These are phyloP conservation scores for Malaclemys terrapin DNA, from an alignment of 2,113 vertebrate genomes.

Conservation along the genomic window DNA sequence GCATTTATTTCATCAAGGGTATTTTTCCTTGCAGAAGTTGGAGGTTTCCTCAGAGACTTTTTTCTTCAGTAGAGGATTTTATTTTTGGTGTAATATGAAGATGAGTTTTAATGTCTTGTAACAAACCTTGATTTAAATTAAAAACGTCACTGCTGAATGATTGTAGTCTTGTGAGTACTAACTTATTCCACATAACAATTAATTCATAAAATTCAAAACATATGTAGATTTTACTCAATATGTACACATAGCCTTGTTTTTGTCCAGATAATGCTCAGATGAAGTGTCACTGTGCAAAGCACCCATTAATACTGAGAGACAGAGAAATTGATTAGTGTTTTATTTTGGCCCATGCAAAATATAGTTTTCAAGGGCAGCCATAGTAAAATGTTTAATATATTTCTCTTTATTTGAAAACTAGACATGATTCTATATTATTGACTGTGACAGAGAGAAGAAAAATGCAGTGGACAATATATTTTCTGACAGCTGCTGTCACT, in stretches of 20 bases:
- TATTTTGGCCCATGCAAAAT: not conserved
- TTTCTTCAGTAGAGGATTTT: not conserved
- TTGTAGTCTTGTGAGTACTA: not conserved
- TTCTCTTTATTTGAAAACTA: not conserved
- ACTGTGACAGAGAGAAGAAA: not conserved
- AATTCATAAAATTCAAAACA: not conserved
- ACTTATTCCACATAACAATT: not conserved
- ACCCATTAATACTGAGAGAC: not conserved
- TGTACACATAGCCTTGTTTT: not conserved
- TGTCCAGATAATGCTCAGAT: not conserved
- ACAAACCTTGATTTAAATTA: not conserved
- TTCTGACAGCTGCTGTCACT: not conserved
- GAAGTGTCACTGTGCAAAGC: not conserved
- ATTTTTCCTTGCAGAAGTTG: not conserved
- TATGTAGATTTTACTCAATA: not conserved
- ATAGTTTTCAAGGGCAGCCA: not conserved
- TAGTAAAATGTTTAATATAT: not conserved
- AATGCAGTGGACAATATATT: not conserved
- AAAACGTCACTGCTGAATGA: not conserved
- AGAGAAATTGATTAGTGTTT: not conserved
- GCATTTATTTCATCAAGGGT: accelerated
- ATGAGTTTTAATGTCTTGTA: not conserved
- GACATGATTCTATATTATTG: not conserved
- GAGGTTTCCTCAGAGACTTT: not conserved
- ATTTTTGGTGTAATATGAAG: not conserved